A percentile compares a stretch with the other conserved stretches of the same genome.
Evolutionary conservation across 2,113 vertebrate species (phyloP).

Genomic region (Alethe castanea): DNA sequence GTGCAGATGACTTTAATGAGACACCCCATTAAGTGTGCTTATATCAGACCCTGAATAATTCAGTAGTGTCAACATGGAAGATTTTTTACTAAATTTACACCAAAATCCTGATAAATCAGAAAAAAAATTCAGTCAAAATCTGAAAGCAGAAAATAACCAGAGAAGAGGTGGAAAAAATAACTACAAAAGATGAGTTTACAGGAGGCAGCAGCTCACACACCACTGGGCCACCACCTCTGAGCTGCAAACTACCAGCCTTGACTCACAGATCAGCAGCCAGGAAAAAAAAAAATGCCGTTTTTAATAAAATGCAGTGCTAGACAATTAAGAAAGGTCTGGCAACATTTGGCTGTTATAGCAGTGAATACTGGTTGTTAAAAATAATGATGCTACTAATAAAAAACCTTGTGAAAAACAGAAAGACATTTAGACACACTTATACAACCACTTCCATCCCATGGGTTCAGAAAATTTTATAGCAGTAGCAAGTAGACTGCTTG

Average conservation of each 20-base stretch:
- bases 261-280: not conserved
- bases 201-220: not conserved
- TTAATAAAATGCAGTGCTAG: not conserved
- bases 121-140: not conserved
- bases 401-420: not conserved
- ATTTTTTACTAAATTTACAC: not conserved
- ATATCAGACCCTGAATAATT: not conserved
- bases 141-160: not conserved
- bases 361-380: not conserved
- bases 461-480: not conserved
- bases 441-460: not conserved
- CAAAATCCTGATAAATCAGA: not conserved
- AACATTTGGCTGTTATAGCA: not conserved
- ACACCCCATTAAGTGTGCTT: not conserved
- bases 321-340: slow-evolving; percentile 15
- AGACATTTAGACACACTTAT: not conserved
- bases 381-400: not conserved
- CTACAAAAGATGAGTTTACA: not conserved
- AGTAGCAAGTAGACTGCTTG: not conserved
- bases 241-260: not conserved
- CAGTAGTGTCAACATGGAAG: not conserved
- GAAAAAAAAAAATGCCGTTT: not conserved
- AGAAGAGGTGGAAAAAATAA: not conserved
- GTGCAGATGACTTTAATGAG: not conserved
- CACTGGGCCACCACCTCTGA: not conserved